Evolutionary conservation across 2,797 vertebrate species (phyloP).

Genomic region (Lagorchestes hirsutus): DNA sequence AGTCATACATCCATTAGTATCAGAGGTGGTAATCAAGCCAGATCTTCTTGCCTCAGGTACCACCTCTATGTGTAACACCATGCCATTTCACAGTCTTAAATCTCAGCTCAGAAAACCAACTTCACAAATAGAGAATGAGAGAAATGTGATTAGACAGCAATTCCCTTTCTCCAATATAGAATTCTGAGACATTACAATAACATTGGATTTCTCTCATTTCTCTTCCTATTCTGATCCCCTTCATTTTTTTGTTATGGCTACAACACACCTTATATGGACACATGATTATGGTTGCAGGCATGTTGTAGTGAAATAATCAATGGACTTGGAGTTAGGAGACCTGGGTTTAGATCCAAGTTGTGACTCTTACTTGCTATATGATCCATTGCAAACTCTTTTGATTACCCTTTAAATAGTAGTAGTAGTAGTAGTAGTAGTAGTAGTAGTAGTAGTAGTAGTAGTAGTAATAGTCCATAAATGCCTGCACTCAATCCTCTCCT

Average conservation of each 20-base stretch:
- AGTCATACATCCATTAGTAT: background rate
- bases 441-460: no score
- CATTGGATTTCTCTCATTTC: background rate
- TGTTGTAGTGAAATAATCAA: background rate
- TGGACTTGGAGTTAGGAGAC: background rate
- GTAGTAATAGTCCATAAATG: background rate
- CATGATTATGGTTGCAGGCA: background rate
- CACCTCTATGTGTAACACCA: background rate
- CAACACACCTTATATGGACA: background rate
- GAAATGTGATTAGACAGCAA: background rate
- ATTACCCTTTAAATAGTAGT: background rate
- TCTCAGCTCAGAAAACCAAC: background rate
- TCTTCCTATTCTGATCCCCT: background rate
- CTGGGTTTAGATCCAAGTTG: background rate
- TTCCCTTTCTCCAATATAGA: background rate
- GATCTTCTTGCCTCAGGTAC: background rate
- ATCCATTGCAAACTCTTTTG: background rate
- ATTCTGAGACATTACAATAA: background rate
- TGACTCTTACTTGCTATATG: background rate
- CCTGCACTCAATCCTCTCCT: background rate
- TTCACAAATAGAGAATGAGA: background rate
- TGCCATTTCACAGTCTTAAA: background rate
- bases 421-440: no score
- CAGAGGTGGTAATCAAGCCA: background rate
- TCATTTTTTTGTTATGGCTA: background rate